Base-by-base conservation (phyloP, 2,797 vertebrate species). In the Alouatta caraya region DNA sequence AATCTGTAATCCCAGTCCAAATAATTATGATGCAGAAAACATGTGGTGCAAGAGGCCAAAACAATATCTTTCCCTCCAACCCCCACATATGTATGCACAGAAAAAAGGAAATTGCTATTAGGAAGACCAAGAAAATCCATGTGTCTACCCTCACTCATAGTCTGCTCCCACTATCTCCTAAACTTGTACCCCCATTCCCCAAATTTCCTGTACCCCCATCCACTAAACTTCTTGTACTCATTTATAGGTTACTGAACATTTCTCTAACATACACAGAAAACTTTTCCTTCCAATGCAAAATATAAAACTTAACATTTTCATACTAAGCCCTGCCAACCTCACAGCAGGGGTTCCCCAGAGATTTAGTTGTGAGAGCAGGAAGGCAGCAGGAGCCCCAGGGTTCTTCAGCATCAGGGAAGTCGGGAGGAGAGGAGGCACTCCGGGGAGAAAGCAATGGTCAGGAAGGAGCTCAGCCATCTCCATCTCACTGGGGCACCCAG, bases 31-130 rank as follows among this genome's bases (percentile, higher is more conserved):
- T 33, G 33, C 33, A 82, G 39, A 70, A 50, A 82, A 85, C 44
- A 22, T 26, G 1, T 30, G 28, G 21, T 59, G 8, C 72, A 30
- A 94, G 64, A 55, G 73, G 64, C 37, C 26, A 24, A 57, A 70
- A 44, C 3, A 26, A 33, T 64, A 72, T 46, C 52, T 61, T n/a
- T 59, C 80, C 24, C 24, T 24, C 3, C 12, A 8, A 33, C 21
- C n/a, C 21, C 67, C 24, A 48, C 2, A 0, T 28, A 46, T 13
- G 5, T 89, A 9, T 12, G 7, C 1, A 4, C 13, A 57, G 22
- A 80, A 57, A 70, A 67, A 78, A 75, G 52, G n/a, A 30, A 14
- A 24, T 64, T 12, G 24, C 19, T 90, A 1, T 72, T 52, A 52
- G 8, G 24, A 57, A 46, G 13, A 33, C 8, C 15, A 33, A 70